A percentile compares a stretch with the other conserved stretches of the same genome.
Conservation (phyloP, 2,888 invertebrate species). For the Caenorhabditis sp. region DNA sequence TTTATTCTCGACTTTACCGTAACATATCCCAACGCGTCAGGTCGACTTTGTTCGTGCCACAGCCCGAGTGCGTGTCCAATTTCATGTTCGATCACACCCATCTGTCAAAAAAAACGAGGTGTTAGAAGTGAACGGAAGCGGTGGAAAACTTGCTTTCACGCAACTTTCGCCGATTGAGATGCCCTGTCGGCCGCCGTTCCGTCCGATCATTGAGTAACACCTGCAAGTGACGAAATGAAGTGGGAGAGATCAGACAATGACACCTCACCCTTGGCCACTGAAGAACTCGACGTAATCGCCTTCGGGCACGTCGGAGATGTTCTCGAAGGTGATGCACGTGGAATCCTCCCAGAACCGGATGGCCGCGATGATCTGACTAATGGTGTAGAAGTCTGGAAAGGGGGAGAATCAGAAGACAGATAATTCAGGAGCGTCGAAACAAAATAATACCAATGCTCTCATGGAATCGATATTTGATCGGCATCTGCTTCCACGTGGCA, state of each 20-base stretch:
- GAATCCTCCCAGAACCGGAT: slow-evolving; percentile 80
- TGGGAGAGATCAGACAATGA: not conserved
- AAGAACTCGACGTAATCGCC: slow-evolving; percentile 82
- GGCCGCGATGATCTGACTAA: slow-evolving; percentile 78
- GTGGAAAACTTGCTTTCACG: slow-evolving; percentile 73
- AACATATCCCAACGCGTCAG: slow-evolving; percentile 76
- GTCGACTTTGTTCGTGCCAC: slow-evolving; percentile 83
- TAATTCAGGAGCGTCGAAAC: not conserved
- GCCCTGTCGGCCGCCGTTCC: slow-evolving; percentile 82
- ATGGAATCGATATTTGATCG: slow-evolving; percentile 80
- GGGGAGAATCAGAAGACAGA: not conserved
- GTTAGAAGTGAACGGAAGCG: slow-evolving; percentile 6
- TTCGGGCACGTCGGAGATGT: slow-evolving; percentile 66
- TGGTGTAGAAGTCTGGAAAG: slow-evolving; percentile 79
- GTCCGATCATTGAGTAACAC: slow-evolving; percentile 83
- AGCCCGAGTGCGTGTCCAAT: slow-evolving; percentile 81
- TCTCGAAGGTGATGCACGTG: slow-evolving; percentile 80
- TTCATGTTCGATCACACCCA: slow-evolving; percentile 82
- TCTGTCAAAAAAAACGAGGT: slow-evolving; percentile 67
- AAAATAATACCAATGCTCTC: slow-evolving; percentile 80
- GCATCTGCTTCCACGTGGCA: slow-evolving; percentile 75
- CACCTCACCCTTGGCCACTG: slow-evolving; percentile 79
- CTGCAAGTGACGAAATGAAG: slow-evolving; percentile 49
- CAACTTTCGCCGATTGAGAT: slow-evolving; percentile 82
- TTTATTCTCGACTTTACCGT: slow-evolving; percentile 38